Percentiles rank a stretch among this genome's conserved stretches.
Evolutionary conservation across 2,113 vertebrate genomes (phyloP).

Genomic region (Marcusenius ussheri): DNA sequence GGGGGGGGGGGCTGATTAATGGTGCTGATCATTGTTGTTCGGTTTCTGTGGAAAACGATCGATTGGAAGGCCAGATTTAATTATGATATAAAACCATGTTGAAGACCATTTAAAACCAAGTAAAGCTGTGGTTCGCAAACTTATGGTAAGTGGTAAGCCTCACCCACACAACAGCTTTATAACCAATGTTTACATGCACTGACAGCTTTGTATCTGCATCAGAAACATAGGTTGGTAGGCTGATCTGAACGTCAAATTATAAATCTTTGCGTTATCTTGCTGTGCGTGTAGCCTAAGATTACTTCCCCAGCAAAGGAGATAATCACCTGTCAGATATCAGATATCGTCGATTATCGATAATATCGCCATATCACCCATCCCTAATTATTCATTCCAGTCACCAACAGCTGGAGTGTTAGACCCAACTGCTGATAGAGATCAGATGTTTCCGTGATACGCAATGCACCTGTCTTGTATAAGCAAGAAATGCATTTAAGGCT

Average conservation of each 20-base stretch:
- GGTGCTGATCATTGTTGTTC: background rate
- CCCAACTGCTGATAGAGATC: background rate
- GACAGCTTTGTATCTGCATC: background rate
- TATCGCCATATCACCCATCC: background rate
- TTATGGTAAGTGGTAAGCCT: background rate
- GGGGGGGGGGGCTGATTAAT: background rate
- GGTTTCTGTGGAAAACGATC: background rate
- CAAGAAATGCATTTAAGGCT: background rate
- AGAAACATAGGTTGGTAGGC: background rate
- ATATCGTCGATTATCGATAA: background rate
- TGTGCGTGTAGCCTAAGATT: background rate
- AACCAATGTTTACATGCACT: background rate
- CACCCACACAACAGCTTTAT: background rate
- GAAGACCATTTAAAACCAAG: background rate
- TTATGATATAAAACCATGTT: background rate
- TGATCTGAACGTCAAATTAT: background rate
- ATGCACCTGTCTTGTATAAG: background rate
- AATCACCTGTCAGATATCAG: background rate
- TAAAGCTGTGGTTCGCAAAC: background rate
- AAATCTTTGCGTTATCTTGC: background rate
- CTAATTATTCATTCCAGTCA: background rate
- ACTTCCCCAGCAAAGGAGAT: background rate
- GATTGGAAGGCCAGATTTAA: background rate
- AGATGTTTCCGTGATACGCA: background rate
- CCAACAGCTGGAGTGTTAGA: background rate